Evolutionary conservation across 2,888 invertebrate genomes (phyloP), one percentile per base, ranked within the genome.

Genomic region (Ophion ellenae): DNA sequence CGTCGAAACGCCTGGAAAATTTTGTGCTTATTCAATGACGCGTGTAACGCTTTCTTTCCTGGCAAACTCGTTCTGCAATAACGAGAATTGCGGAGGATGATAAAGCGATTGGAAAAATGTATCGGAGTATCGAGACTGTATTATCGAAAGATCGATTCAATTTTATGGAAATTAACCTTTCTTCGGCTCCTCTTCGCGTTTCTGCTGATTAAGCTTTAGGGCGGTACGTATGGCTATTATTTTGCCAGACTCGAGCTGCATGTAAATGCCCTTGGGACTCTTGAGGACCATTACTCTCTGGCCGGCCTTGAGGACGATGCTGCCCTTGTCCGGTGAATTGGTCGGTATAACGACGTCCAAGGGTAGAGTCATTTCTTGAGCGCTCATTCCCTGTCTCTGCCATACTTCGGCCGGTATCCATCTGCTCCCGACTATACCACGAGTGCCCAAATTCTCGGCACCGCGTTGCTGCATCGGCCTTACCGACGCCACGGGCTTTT

Each of bases 241-340:
- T 94, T 98, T 98, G 45, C 99, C 99, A 89, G 98, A 98, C 92
- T 98, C 98, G 67, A 99, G 95, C 90, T 99, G 97, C 96, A 99
- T 98, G 94, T 99, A 99, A 88, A 99, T 98, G 70, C 99, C 99
- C 94, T 99, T 99, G 0, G 98, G 97, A 9, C 99, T 99, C 94
- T 98, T 98, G 61, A 99, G 95, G 5, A 99, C 98, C 96, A 99
- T 97, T 0, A 99, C 98, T 89, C 98, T 96, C 93, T 99, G 98
- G 0, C 99, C 99, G 0, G 99, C 98, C 92, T 98, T 98, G 75
- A 99, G 95, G 20, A 98, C 97, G 86, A 98, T 98, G 90, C 97
- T 98, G 9, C 97, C 97, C 92, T 98, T 97, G 89, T 98, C 98
- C 0, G 97, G 97, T 17, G 98, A 97, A 93, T 98, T 98, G 0